Evolutionary conservation across 2,888 invertebrate genomes (phyloP).

Genomic region (Apocheima hispidaria): DNA sequence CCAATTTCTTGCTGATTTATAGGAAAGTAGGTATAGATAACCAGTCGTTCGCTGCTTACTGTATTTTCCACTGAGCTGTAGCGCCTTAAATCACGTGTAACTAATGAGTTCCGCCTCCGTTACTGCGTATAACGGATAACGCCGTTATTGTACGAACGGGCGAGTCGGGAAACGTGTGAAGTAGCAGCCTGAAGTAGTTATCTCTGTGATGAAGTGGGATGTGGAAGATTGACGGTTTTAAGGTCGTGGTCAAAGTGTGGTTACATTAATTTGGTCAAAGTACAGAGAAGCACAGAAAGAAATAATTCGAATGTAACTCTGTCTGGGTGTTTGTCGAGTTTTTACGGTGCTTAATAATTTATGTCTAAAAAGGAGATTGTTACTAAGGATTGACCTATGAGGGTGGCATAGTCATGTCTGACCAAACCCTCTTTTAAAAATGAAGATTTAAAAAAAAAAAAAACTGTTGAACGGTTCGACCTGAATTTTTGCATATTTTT

Average conservation of each 20-base stretch:
- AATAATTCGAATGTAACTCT: too few relatives aligned
- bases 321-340: too few relatives aligned
- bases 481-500: too few relatives aligned
- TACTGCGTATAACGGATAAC: constrained; percentile 31
- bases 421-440: too few relatives aligned
- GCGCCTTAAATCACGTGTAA: constrained; percentile 48
- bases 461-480: too few relatives aligned
- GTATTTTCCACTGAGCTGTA: constrained; percentile 5
- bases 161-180: constrained; percentile 8
- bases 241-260: neutral
- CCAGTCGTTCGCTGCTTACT: neutral
- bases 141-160: constrained; percentile 25
- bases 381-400: too few relatives aligned
- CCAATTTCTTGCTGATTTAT: neutral
- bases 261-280: neutral
- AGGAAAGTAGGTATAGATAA: neutral
- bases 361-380: too few relatives aligned
- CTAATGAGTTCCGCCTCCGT: constrained; percentile 51
- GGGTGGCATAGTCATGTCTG: too few relatives aligned
- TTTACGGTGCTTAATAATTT: too few relatives aligned
- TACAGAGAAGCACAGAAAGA: neutral
- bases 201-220: constrained; percentile 20
- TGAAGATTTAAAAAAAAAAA: too few relatives aligned
- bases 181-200: constrained; percentile 17
- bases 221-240: constrained; percentile 1